These are phyloP conservation scores for Neomorphus geoffroyi DNA, from an alignment of 2,797 vertebrate genomes.

Conservation along the genomic window DNA sequence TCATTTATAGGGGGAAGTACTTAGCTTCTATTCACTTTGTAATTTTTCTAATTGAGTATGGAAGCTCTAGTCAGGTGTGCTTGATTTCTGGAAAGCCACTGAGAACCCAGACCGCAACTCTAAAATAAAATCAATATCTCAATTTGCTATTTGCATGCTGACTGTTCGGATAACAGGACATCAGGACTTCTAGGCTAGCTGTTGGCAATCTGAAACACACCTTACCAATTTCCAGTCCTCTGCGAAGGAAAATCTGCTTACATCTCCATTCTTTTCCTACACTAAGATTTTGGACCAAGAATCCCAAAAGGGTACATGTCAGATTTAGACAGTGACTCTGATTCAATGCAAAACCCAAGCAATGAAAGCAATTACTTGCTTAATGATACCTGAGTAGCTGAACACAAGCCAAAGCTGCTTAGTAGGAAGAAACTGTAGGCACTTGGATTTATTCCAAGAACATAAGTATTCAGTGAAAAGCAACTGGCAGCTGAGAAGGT, in stretches of 20 bases:
- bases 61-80: too few species aligned
- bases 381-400: background rate
- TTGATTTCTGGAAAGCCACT: too few species aligned
- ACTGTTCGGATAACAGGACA: too few species aligned
- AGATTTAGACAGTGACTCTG: background rate
- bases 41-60: too few species aligned
- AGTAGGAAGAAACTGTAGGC: background rate
- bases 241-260: background rate
- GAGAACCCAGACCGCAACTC: too few species aligned
- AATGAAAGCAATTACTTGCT: background rate
- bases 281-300: background rate
- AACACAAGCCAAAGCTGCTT: background rate
- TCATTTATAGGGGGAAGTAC: too few species aligned
- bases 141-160: too few species aligned
- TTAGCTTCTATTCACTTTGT: too few species aligned
- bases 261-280: background rate
- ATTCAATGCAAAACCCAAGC: background rate
- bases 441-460: background rate
- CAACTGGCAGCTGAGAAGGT: slow-evolving; percentile 31
- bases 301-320: background rate
- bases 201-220: background rate
- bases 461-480: background rate
- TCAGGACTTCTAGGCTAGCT: background rate
- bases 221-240: background rate
- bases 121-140: too few species aligned